A percentile compares a stretch with the other conserved stretches of the same genome.
Conservation (phyloP, 2,113 vertebrate species). For the Irena cyanogastra region DNA sequence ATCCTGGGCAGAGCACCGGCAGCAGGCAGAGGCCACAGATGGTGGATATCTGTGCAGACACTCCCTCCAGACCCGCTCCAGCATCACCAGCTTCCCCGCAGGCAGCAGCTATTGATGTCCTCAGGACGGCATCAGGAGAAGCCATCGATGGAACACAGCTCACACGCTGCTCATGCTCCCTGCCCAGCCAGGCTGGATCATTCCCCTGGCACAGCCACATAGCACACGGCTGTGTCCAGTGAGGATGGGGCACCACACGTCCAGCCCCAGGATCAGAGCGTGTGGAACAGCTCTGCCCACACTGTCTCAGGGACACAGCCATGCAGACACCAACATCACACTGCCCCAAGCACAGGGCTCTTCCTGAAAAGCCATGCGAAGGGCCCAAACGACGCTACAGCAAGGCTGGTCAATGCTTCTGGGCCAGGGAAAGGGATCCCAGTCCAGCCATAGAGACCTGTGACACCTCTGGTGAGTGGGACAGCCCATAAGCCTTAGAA, state of each 20-base stretch:
- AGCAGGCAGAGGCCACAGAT: neutral
- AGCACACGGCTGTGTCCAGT: rapidly evolving
- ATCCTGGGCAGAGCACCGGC: neutral
- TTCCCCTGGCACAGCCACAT: neutral
- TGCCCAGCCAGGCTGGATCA: neutral
- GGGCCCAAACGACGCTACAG: neutral
- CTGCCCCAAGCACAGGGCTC: neutral
- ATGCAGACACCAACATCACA: neutral
- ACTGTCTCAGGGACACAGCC: neutral
- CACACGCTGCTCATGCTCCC: neutral
- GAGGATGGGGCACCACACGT: rapidly evolving
- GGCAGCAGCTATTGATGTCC: neutral
- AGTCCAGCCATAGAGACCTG: neutral
- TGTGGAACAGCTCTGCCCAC: neutral
- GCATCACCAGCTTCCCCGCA: neutral
- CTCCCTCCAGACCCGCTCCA: neutral
- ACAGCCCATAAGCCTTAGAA: neutral
- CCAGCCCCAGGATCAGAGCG: rapidly evolving
- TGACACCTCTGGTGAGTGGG: neutral
- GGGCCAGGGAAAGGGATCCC: neutral
- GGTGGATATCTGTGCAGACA: neutral
- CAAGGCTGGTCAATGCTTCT: neutral
- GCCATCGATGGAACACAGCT: neutral
- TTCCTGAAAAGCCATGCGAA: neutral
- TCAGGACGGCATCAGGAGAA: rapidly evolving